Conservation (phyloP, 1,140 invertebrate species). For the Luehdorfia chinensis region DNA sequence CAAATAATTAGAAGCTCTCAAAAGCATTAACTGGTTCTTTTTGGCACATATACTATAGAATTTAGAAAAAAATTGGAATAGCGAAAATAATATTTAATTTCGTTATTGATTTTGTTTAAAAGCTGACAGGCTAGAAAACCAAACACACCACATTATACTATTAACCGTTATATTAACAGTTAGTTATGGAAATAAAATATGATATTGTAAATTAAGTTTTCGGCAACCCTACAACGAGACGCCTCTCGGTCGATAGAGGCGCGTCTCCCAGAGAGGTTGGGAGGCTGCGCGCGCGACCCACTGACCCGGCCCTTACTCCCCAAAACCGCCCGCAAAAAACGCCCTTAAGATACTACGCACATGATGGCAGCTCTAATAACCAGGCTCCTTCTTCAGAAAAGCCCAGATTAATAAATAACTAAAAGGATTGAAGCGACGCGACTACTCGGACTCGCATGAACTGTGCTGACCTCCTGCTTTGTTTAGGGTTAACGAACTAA, state of each 20-base stretch:
- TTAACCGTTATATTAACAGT: no score
- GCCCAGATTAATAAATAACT: constrained; percentile 16
- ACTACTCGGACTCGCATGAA: constrained; percentile 11
- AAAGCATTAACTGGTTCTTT: no score
- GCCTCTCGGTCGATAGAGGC: constrained; percentile 69
- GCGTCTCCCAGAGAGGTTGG: constrained; percentile 60
- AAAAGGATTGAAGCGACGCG: no score
- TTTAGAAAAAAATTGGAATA: no score
- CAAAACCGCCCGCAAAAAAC: constrained; percentile 45
- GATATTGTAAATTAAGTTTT: constrained; percentile 13
- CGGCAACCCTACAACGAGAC: constrained; percentile 56
- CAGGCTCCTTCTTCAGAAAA: not conserved
- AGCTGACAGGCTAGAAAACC: no score
- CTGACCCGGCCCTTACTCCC: constrained; percentile 57
- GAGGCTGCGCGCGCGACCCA: constrained; percentile 72
- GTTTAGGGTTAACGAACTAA: constrained; percentile 9
- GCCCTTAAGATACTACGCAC: constrained; percentile 38
- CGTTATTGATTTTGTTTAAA: no score
- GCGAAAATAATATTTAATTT: no score
- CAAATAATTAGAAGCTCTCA: no score
- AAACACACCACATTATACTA: no score
- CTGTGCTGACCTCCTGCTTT: constrained; percentile 2
- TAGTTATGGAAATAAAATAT: no score
- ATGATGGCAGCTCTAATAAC: constrained; percentile 28
- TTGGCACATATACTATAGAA: no score